Evolutionary conservation across 2,113 vertebrate genomes (phyloP).

Genomic region (Elephantulus edwardii): DNA sequence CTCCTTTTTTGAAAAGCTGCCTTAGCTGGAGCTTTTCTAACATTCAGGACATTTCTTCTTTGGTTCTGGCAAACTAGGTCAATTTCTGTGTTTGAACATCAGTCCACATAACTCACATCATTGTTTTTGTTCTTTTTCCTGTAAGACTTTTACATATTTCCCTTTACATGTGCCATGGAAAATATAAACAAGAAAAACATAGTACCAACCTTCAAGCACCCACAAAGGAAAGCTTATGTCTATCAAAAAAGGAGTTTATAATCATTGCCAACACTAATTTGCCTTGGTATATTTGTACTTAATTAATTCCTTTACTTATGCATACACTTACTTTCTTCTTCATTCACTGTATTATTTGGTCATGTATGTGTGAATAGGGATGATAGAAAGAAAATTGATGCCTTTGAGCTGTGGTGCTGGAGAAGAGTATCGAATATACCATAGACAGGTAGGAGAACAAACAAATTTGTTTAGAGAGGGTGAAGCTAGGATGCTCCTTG

Average conservation of each 20-base stretch:
- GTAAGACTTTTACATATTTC: constrained; percentile 48
- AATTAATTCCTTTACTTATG: not conserved
- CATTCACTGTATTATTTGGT: not conserved
- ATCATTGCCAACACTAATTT: not conserved
- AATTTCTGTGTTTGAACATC: not conserved
- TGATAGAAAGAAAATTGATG: no score
- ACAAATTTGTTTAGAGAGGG: no score
- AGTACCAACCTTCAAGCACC: constrained; percentile 32
- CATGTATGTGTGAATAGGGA: no score
- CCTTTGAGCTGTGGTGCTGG: no score
- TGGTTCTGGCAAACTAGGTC: not conserved
- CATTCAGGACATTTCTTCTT: no score
- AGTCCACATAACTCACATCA: no score
- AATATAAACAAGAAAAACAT: constrained; percentile 52
- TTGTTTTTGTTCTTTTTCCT: constrained; percentile 41
- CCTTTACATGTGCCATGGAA: constrained; percentile 47
- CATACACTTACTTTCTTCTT: not conserved
- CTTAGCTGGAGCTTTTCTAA: no score
- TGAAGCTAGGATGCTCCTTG: no score
- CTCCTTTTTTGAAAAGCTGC: no score
- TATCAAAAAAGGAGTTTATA: not conserved
- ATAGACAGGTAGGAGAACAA: no score
- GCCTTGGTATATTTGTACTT: not conserved
- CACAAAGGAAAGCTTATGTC: not conserved
- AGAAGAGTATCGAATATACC: no score